Evolutionary conservation across 2,888 invertebrate genomes (phyloP), one percentile per base, ranked within the genome.

Genomic region (Dorcus parallelipipedus): DNA sequence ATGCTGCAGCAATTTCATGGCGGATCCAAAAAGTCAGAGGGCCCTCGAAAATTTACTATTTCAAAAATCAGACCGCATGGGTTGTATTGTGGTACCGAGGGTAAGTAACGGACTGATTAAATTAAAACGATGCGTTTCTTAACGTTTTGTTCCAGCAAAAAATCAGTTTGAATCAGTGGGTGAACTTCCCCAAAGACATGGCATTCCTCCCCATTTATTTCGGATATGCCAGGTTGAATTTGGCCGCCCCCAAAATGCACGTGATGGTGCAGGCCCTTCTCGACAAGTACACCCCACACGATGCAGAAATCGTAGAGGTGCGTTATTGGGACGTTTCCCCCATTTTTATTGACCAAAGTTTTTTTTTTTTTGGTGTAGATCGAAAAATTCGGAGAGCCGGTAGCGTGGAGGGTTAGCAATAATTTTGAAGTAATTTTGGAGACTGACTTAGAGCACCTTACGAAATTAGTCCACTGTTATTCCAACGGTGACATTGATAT

Each of bases 401-500:
- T 90, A 56, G 90, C 91, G 33, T 93, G 93, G 93, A 90, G 87
- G 71, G 87, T 87, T 52, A 85, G 86, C 52, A 86, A 89, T 63
- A 84, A 86, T 73, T 84, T 93, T 70, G 88, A 88, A 52, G 81
- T 91, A 64, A 84, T 93, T 61, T 70, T 93, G 56, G 89, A 88
- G 75, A 90, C 90, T 47, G 90, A 92, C 73, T 82, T 91, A 67
- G 86, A 89, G 70, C 85, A 88, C 69, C 83, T 93, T 49, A 86
- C 90, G 60, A 83, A 87, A 66, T 82, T 92, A 62, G 85, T 89
- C 49, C 84, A 87, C 63, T 85, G 86, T 68, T 88, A 90, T 76
- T 84, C 89, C 73, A 84, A 87, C 68, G 87, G 86, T 69, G 80
- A 86, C 73, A 84, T 90, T 71, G 84, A 86, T 67, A 87, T 93